These are phyloP conservation scores for Zaprionus kolodkinae DNA, from an alignment of 1,140 invertebrate species.

Conservation along the genomic window DNA sequence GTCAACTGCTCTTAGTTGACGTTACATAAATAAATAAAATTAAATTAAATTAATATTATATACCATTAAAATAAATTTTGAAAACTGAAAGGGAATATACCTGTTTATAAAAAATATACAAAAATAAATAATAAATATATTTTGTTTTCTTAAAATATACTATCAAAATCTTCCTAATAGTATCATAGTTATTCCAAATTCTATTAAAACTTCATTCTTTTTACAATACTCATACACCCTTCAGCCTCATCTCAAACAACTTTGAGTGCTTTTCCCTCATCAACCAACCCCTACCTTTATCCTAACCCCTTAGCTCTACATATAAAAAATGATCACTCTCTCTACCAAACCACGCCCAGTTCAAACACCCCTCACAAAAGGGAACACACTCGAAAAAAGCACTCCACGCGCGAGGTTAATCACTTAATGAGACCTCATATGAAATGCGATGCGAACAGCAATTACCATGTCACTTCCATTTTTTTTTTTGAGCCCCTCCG, in stretches of 20 bases:
- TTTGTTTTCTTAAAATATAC: neutral
- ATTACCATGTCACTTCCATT: slow-evolving; percentile 69
- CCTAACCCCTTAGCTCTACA: neutral
- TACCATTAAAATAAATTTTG: too few relatives aligned
- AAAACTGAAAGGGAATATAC: too few relatives aligned
- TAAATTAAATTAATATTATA: too few relatives aligned
- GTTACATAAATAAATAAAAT: too few relatives aligned
- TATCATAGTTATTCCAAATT: neutral
- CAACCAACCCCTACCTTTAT: neutral
- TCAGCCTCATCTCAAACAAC: neutral
- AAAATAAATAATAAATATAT: neutral
- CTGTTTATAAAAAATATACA: too few relatives aligned
- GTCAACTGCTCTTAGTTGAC: too few relatives aligned
- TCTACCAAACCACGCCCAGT: slow-evolving; percentile 32
- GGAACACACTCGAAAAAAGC: neutral
- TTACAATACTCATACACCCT: neutral
- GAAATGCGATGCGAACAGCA: slow-evolving; percentile 44
- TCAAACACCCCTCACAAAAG: slow-evolving; percentile 8
- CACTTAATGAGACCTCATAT: slow-evolving; percentile 53
- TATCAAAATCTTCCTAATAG: neutral
- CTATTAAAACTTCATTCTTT: neutral
- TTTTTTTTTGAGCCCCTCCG: slow-evolving; percentile 47
- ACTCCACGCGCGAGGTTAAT: slow-evolving; percentile 50
- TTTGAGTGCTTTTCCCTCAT: neutral
- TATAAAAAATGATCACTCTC: slow-evolving; percentile 39